Evolutionary conservation across 2,113 vertebrate genomes (phyloP), one percentile per base, ranked within the genome.

Genomic region (Neogobius melanostomus): DNA sequence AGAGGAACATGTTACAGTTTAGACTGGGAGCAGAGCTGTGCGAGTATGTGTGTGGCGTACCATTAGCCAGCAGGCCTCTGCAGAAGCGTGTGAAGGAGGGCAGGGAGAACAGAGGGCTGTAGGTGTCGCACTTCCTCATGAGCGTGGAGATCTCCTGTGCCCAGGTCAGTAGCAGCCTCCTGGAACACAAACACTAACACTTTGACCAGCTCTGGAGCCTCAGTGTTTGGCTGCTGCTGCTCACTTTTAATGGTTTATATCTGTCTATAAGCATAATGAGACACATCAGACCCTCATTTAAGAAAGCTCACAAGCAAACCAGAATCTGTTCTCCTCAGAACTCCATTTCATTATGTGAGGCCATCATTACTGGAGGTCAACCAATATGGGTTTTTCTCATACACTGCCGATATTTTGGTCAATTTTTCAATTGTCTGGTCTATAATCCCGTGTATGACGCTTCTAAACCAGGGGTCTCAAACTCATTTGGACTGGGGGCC

Each of bases 71-170:
- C 65, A 99, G 94, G 61, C 98, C 98, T 91, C 96, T 97, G 90
- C 95, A 98, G 90, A 99, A 99, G 80, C 95, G 96, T 89, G 93
- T 94, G 83, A 99, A 99, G 75, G 96, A 98, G 56, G 97, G 94
- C 28, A 99, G 91, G 21, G 95, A 94, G 82, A 99, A 99, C 56
- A 99, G 94, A 0, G 97, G 97, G 68, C 94, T 87, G 0, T 98
- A 99, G n/a, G 95, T 98, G 86, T 99, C 97, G 0, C 95, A 97
- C 78, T 96, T 98, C 91, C 97, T 97, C 97, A 99, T 97, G 80
- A 98, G 88, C 75, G 95, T 78, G 79, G 94, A 95, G 65, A 99
- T 93, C 90, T 99, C 98, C 89, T 96, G 93, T 88, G 96, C 95
- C 98, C 98, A 99, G 0, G 94, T 96, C 85, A 96, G 94, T 81